Conservation (phyloP, 2,113 vertebrate species). For the Hydrolagus affinis region DNA sequence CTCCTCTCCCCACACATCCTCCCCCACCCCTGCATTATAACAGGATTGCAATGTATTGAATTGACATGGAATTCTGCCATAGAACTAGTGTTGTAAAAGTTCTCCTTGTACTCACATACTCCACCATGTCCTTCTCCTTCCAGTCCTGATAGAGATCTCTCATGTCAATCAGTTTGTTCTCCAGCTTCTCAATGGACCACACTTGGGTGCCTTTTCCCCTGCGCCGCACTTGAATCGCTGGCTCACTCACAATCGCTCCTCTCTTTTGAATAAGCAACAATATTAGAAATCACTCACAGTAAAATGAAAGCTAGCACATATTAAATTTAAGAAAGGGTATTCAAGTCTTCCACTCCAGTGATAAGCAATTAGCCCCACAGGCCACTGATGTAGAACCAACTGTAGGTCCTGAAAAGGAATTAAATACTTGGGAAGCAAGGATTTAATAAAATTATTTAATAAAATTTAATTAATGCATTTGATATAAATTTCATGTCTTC, state of each 20-base stretch:
- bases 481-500: no score
- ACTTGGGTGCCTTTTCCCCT: constrained; percentile 86
- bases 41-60: no score
- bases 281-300: background rate
- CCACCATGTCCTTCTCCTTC: constrained; percentile 64
- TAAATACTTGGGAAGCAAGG: no score
- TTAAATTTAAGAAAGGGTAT: background rate
- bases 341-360: background rate
- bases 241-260: constrained; percentile 90
- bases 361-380: background rate
- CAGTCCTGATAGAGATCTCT: constrained; percentile 92
- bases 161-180: constrained; percentile 96
- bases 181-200: constrained; percentile 94
- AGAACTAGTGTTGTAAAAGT: background rate
- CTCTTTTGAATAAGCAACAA: constrained; percentile 52
- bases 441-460: no score
- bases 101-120: constrained; percentile 16
- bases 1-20: no score
- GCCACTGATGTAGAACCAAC: no score
- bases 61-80: background rate
- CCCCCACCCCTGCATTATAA: no score
- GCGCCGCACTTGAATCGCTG: constrained; percentile 87
- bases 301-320: background rate
- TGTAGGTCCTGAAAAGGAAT: no score
- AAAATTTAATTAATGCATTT: no score